A percentile compares a stretch with the other conserved stretches of the same genome.
These are phyloP conservation scores for Pongo pygmaeus DNA, from an alignment of 2,113 vertebrate genomes.

Conservation along the genomic window DNA sequence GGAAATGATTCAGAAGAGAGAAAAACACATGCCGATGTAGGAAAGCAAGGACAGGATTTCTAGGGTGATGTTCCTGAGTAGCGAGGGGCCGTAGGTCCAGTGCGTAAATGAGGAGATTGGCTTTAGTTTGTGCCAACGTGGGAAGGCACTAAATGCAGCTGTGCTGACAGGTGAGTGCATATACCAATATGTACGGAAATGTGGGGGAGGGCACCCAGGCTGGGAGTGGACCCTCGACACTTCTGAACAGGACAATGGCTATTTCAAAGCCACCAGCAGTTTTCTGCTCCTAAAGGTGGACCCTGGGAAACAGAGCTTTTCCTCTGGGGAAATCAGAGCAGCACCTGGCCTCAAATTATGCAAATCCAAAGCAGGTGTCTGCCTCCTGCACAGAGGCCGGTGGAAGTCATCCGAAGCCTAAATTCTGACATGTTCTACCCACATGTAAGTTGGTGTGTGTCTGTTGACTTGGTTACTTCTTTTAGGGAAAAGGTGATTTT, in stretches of 20 bases:
- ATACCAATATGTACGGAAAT: too few species aligned
- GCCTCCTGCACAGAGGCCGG: not conserved
- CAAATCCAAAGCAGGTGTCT: not conserved
- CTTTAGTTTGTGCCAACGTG: not conserved
- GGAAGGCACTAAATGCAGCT: not conserved
- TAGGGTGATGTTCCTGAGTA: not conserved
- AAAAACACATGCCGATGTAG: not conserved
- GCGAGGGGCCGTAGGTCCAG: not conserved
- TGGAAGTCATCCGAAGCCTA: not conserved
- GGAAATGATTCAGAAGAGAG: not conserved
- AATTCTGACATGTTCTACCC: not conserved
- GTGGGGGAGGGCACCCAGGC: not conserved
- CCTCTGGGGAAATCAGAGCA: not conserved
- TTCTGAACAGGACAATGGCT: not conserved
- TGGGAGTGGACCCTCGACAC: accelerated
- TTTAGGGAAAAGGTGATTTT: not conserved
- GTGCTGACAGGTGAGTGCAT: too few species aligned
- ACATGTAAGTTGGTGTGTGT: not conserved
- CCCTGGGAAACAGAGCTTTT: not conserved
- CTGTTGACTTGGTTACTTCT: not conserved
- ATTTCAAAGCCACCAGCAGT: not conserved
- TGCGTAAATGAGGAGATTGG: accelerated
- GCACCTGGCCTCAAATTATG: not conserved
- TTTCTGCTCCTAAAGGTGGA: not conserved
- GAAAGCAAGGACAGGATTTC: not conserved